These are phyloP conservation scores for Schizothorax lantsangensis DNA, from an alignment of 2,797 vertebrate species.

Conservation along the genomic window DNA sequence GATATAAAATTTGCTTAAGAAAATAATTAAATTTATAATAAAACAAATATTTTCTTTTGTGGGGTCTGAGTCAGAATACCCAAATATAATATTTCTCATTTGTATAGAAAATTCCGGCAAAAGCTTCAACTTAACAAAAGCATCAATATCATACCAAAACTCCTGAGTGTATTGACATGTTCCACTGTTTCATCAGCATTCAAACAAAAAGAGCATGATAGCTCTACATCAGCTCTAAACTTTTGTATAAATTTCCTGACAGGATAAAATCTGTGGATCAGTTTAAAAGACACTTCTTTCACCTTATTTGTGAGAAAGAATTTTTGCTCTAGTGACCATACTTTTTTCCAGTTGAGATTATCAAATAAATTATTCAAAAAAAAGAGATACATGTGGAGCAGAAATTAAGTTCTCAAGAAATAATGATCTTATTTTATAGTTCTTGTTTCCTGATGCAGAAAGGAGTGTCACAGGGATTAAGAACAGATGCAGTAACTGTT, in stretches of 20 bases:
- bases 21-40: background rate
- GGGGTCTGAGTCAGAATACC: background rate
- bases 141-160: background rate
- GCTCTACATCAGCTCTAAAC: background rate
- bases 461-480: background rate
- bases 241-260: background rate
- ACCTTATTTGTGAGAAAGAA: background rate
- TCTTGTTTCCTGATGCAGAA: background rate
- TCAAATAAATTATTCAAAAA: background rate
- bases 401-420: background rate
- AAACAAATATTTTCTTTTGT: background rate
- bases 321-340: background rate
- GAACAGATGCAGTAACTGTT: background rate
- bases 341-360: background rate
- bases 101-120: background rate
- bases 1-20: background rate
- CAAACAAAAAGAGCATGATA: background rate
- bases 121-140: background rate
- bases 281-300: background rate
- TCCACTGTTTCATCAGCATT: background rate
- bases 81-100: background rate
- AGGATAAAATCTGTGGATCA: background rate
- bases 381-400: background rate
- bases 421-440: background rate
- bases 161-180: background rate